A percentile compares a stretch with the other conserved stretches of the same genome.
Evolutionary conservation across 2,888 invertebrate genomes (phyloP).

Genomic region (Thysanoteuthis rhombus): DNA sequence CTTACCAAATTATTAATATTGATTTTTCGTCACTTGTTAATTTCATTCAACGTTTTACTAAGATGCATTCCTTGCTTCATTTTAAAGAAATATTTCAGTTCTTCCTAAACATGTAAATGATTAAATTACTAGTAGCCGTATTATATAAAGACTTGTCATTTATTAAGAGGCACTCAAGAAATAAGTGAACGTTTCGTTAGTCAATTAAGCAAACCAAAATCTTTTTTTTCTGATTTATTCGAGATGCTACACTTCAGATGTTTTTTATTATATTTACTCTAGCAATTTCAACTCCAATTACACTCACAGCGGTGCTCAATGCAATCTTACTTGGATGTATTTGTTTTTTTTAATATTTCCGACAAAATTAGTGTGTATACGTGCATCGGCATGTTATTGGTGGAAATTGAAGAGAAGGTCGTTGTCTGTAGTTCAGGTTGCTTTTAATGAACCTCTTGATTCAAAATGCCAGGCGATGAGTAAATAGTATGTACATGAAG

Average conservation of each 20-base stretch:
- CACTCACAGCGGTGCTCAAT: neutral
- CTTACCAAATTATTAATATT: neutral
- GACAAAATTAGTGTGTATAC: no score
- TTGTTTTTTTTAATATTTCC: no score
- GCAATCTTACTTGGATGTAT: no score
- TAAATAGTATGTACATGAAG: no score
- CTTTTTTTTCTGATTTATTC: no score
- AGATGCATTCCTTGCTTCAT: neutral
- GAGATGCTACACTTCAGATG: no score
- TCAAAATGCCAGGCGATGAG: no score
- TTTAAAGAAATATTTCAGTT: neutral
- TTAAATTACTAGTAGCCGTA: neutral
- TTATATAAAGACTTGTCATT: neutral
- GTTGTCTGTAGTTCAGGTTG: no score
- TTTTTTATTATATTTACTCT: neutral
- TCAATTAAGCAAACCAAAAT: neutral
- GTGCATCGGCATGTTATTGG: no score
- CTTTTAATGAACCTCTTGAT: no score
- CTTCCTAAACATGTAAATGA: neutral
- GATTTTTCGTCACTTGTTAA: neutral
- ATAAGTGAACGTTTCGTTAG: neutral
- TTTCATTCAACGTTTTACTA: neutral
- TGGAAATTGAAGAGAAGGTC: no score
- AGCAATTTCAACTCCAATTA: neutral
- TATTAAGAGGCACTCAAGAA: neutral